phyloP scores from a whole-genome alignment of 2,888 invertebrate genomes.

The Pristionchus arcanus region DNA sequence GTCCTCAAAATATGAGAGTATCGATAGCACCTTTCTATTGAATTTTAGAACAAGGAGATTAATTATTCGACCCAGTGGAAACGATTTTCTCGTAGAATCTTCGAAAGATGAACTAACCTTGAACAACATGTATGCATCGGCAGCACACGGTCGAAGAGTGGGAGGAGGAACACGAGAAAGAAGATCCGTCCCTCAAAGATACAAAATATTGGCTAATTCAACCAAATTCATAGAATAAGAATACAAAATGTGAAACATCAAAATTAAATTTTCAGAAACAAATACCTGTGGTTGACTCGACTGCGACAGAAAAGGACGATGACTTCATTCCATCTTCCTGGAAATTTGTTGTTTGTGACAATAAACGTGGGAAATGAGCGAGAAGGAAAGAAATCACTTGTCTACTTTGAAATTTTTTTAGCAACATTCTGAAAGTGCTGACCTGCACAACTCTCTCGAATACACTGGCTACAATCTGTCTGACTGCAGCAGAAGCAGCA shows the following conservation, averaged over 20 bases:
- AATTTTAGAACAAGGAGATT: too few species aligned
- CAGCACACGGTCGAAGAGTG: slow-evolving; percentile 83
- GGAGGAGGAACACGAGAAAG: slow-evolving; percentile 83
- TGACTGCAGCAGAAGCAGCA: slow-evolving; percentile 96
- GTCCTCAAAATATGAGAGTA: slow-evolving; percentile 84
- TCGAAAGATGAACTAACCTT: slow-evolving; percentile 84
- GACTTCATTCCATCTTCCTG: slow-evolving; percentile 76
- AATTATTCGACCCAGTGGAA: too few species aligned
- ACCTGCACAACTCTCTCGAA: slow-evolving; percentile 81
- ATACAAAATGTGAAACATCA: background rate
- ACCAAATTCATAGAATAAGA: background rate
- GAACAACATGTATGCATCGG: slow-evolving; percentile 95
- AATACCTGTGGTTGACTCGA: slow-evolving; percentile 18
- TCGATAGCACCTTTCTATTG: too few species aligned
- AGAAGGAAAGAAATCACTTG: too few species aligned
- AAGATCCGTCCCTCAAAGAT: background rate
- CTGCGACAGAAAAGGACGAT: slow-evolving; percentile 64
- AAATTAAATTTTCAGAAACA: background rate
- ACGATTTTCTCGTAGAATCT: too few species aligned
- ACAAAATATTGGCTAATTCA: background rate
- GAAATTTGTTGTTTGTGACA: background rate
- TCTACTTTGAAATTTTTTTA: too few species aligned
- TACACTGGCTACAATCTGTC: slow-evolving; percentile 91
- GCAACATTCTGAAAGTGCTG: background rate
- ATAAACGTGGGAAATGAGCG: too few species aligned